Base-by-base conservation (phyloP, 2,888 invertebrate species). In the Volucella zonaria region DNA sequence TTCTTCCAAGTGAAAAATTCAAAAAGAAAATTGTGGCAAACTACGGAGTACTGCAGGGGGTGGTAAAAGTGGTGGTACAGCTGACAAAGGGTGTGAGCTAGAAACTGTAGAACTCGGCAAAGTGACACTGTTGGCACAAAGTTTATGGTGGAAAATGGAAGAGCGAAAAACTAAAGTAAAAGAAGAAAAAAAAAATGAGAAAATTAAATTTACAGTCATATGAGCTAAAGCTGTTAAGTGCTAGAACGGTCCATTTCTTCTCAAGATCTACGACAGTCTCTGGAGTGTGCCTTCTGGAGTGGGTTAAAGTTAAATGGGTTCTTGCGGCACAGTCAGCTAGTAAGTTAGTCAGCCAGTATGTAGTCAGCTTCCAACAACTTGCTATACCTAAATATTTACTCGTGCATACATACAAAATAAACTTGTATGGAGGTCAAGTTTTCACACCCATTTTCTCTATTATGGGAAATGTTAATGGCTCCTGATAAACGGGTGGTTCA, bases 161-260 rank as follows among this genome's bases (percentile, higher is more conserved):
- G 58, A 64, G 12, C 9, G 51, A 67, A 47, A 66, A 51, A 71
- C 52, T 43, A 66, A 42, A 31, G 59, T 45, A 61, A 62, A 68
- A 67, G 47, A 79, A 66, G 58, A 42, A 83, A 68, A 54, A 73
- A 70, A 73, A 23, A 71, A 82, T 64, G 64, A 75, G 68, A 82
- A 79, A 82, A 87, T 87, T 87, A 87, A 87, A 87, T 81, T 81
- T 87, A 80, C 80, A 73, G 81, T 85, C 86, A 87, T 87, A 87
- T 87, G 86, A 87, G 87, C 87, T 86, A 87, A 87, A 87, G 87
- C 87, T 87, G 87, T 87, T 87, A 87, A 87, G 87, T 87, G 85
- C 80, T 87, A 75, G 59, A 83, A 87, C 82, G 87, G 87, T 87
- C 87, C 87, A 87, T 87, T 87, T 86, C 81, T 70, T 75, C 64